These are phyloP conservation scores for Elgonia sp. DNA, from an alignment of 2,888 invertebrate genomes.

Conservation along the genomic window DNA sequence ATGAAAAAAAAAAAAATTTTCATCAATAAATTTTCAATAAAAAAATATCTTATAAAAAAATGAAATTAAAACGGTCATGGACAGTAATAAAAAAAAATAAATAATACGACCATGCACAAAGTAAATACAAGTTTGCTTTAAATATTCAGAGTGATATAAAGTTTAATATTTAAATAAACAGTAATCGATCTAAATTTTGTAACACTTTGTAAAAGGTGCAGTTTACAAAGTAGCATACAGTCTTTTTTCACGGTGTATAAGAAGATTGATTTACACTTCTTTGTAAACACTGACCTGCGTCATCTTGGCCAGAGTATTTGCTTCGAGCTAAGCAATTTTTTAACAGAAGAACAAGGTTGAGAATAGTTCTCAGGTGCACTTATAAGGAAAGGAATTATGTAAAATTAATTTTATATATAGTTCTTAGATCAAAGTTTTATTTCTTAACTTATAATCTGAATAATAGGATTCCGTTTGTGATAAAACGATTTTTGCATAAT, in stretches of 20 bases:
- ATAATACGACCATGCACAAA: not conserved
- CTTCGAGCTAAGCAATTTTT: not conserved
- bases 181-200: not conserved
- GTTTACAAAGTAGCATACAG: conserved; percentile 2
- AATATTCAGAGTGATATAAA: conserved; percentile 11
- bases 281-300: conserved; percentile 36
- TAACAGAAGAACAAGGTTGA: conserved; percentile 28
- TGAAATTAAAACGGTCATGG: conserved; percentile 12
- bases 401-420: not conserved
- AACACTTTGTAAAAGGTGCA: not conserved
- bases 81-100: not conserved
- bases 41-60: too few species aligned
- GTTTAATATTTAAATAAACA: conserved; percentile 12
- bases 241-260: not conserved
- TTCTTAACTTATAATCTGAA: too few species aligned
- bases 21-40: too few species aligned
- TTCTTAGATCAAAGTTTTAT: too few species aligned
- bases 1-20: too few species aligned
- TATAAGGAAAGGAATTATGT: conserved; percentile 46
- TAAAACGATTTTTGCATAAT: too few species aligned
- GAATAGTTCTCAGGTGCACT: not conserved
- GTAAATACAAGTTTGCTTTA: not conserved
- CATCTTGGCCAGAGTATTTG: conserved; percentile 13
- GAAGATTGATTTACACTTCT: conserved; percentile 34
- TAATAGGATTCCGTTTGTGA: too few species aligned